Conservation (phyloP, 2,113 vertebrate genomes). For the Phylloscopus trochilus region DNA sequence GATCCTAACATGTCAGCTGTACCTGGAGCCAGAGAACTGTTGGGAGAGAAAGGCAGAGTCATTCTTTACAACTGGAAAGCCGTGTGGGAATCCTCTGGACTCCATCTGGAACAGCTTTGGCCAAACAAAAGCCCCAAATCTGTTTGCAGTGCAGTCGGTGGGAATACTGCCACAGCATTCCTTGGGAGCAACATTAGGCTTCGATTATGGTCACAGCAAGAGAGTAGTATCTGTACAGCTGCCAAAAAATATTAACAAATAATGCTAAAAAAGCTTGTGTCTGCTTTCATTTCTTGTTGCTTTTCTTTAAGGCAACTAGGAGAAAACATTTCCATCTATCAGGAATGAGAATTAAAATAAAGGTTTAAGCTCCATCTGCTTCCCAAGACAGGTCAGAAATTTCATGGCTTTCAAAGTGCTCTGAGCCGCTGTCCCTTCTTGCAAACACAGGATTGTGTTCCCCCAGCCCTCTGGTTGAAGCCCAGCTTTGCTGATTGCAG, state of each 20-base stretch:
- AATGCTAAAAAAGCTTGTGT: conserved; percentile 22
- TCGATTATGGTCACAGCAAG: conserved; percentile 57
- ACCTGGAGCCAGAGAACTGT: neutral
- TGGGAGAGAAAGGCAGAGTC: neutral
- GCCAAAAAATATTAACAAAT: conserved; percentile 62
- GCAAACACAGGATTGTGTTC: neutral
- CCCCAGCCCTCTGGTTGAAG: neutral
- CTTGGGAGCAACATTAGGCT: conserved; percentile 57
- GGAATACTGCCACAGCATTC: conserved; percentile 59
- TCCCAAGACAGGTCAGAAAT: neutral
- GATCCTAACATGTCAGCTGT: neutral
- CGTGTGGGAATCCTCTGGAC: neutral
- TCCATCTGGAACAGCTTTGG: conserved; percentile 61
- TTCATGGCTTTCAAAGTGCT: neutral
- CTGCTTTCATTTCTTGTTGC: neutral
- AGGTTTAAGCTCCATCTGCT: neutral
- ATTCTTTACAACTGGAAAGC: neutral
- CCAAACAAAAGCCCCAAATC: conserved; percentile 53
- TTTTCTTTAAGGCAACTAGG: neutral
- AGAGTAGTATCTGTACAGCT: conserved; percentile 5
- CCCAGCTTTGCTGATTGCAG: neutral
- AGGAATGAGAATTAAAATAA: neutral
- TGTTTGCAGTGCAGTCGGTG: neutral
- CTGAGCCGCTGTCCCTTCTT: neutral
- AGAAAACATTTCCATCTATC: neutral